A percentile compares a stretch with the other conserved stretches of the same genome.
Conservation (phyloP, 1,140 invertebrate species). For the Euwallacea similis region DNA sequence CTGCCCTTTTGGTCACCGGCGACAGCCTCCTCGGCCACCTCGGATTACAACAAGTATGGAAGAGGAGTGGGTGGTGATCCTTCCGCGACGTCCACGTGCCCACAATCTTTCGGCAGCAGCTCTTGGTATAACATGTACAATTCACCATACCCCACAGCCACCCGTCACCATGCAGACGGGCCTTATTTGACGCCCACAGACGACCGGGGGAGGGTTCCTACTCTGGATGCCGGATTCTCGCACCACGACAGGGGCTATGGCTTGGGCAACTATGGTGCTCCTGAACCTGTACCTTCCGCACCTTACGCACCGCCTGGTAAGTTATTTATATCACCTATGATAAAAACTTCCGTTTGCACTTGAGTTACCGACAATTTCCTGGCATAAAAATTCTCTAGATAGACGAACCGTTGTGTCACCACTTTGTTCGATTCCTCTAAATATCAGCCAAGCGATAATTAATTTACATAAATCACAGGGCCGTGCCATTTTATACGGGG, state of each 20-base stretch:
- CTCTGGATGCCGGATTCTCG: conserved; percentile 61
- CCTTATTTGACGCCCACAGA: conserved; percentile 70
- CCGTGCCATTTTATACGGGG: not conserved
- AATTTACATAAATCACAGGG: conserved; percentile 12
- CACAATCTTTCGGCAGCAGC: conserved; percentile 70
- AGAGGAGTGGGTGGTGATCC: conserved; percentile 60
- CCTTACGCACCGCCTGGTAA: conserved; percentile 77
- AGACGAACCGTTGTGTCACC: too few relatives aligned
- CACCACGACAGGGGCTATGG: conserved; percentile 72
- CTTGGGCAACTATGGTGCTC: conserved; percentile 71
- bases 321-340: conserved; percentile 9
- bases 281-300: conserved; percentile 74
- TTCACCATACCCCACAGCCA: conserved; percentile 65
- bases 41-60: conserved; percentile 66
- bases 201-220: conserved; percentile 63
- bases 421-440: too few relatives aligned
- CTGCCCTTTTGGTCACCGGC: conserved; percentile 71
- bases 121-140: conserved; percentile 70
- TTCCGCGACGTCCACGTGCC: conserved; percentile 63
- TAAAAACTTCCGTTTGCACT: too few relatives aligned
- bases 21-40: conserved; percentile 57
- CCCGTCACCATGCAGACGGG: conserved; percentile 64
- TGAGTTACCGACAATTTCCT: too few relatives aligned
- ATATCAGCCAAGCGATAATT: not conserved
- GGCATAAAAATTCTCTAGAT: too few relatives aligned